Base-by-base conservation (phyloP, 2,888 invertebrate species). In the Nysson spinosus region DNA sequence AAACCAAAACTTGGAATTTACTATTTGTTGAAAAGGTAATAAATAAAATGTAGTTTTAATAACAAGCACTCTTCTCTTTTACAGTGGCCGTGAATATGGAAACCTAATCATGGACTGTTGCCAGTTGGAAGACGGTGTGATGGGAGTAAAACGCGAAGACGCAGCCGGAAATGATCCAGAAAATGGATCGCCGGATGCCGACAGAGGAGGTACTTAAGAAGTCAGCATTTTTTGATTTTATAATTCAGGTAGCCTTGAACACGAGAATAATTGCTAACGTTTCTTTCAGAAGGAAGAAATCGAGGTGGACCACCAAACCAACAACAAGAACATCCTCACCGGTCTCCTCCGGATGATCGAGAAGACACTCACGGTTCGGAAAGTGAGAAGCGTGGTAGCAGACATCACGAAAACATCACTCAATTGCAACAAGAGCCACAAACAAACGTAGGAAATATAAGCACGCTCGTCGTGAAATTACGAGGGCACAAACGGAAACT, bases 101-200 rank as follows among this genome's bases (percentile, higher is more conserved):
- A 95, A 96, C 85, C 91, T 96, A 49, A 94, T 97, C 42, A 94
- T 98, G 93, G 97, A 98, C 88, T 95, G 95, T 88, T 96, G 96
- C 86, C 97, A 97, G 88, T 88, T 96, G 84, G 96, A 96, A 87
- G 95, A 95, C 79, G 94, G 93, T 77, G 91, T 93, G 24, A 92
- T 92, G 83, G 91, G 93, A 70, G 95, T 95, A 19, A 96, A 96
- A 85, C 90, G 95, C 67, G 96, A 96, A 89, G 95, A 96, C 84
- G 89, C 93, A 0, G 88, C 88, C 66, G 89, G 91, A 0, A 94
- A 94, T 70, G 96, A 96, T 85, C 95, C 95, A 34, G 95, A 95
- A 83, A 95, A 95, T 78, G 95, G 95, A 50, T 96, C 96, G 4
- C 96, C 96, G 0, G 96, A 95, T 81, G 93, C 93, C 16, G 96